Percentiles rank a stretch among this genome's conserved stretches.
Evolutionary conservation across 1,140 invertebrate species (phyloP).

Genomic region (Drosophila albomicans): DNA sequence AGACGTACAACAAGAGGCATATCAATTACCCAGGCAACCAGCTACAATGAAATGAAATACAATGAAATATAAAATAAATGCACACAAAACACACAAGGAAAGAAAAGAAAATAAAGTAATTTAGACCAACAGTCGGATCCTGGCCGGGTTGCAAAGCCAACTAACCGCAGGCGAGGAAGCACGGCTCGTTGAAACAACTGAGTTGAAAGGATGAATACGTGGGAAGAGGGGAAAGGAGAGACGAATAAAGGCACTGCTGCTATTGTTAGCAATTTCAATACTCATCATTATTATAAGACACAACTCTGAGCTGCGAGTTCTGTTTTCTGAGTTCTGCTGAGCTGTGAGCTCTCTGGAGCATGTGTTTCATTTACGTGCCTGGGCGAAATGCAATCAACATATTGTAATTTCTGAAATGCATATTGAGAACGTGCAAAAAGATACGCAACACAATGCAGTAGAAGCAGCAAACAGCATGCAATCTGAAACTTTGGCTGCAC

Average conservation of each 20-base stretch:
- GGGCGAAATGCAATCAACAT: conserved; percentile 76
- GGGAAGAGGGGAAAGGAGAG: neutral
- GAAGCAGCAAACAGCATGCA: conserved; percentile 28
- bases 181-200: conserved; percentile 21
- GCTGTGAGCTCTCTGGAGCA: conserved; percentile 40
- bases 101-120: conserved; percentile 64
- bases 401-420: conserved; percentile 82
- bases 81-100: neutral
- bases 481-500: conserved; percentile 63
- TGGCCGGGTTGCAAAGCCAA: conserved; percentile 65
- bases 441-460: conserved; percentile 49
- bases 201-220: neutral
- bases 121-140: conserved; percentile 59
- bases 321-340: neutral
- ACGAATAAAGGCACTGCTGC: conserved; percentile 55
- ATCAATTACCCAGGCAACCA: conserved; percentile 70
- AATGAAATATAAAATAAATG: conserved; percentile 13
- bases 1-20: conserved; percentile 60
- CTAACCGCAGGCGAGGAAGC: conserved; percentile 72
- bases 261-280: conserved; percentile 74
- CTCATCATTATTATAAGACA: conserved; percentile 66
- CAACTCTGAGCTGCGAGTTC: conserved; percentile 5
- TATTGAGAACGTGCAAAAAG: conserved; percentile 80
- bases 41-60: neutral
- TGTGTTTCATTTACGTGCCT: conserved; percentile 73